phyloP scores from a whole-genome alignment of 2,113 vertebrate genomes.

The Pseudopipra pipra region DNA sequence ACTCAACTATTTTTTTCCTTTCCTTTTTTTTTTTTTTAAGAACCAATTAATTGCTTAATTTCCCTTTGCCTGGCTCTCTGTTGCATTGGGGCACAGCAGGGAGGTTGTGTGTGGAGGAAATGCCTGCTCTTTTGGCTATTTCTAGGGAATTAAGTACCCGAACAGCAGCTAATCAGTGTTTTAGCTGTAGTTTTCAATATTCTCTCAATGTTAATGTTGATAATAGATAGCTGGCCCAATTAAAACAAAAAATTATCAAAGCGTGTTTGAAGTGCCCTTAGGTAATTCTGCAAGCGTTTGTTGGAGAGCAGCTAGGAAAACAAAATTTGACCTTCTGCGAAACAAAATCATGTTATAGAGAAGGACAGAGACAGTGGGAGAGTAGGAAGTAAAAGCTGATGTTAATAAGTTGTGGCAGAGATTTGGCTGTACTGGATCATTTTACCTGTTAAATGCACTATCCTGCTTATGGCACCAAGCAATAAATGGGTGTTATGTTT shows the following conservation, averaged over 20 bases:
- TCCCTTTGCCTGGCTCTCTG: slow-evolving; percentile 37
- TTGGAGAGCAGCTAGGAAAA: slow-evolving; percentile 41
- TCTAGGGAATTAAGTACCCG: slow-evolving; percentile 37
- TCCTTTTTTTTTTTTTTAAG: background rate
- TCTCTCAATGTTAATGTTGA: slow-evolving; percentile 59
- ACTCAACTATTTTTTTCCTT: background rate
- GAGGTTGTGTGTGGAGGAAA: slow-evolving; percentile 38
- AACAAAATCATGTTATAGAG: background rate
- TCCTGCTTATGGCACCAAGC: background rate
- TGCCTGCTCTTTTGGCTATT: slow-evolving; percentile 36
- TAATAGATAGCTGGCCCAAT: slow-evolving; percentile 65
- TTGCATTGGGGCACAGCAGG: slow-evolving; percentile 36
- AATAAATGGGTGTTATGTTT: slow-evolving; percentile 25
- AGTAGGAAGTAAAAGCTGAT: background rate
- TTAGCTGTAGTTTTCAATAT: slow-evolving; percentile 56
- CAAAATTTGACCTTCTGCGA: slow-evolving; percentile 57
- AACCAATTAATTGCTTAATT: slow-evolving; percentile 61
- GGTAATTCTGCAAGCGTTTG: slow-evolving; percentile 33
- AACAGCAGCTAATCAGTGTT: slow-evolving; percentile 54
- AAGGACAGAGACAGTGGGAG: background rate
- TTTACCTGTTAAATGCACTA: background rate
- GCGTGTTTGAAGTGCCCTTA: slow-evolving; percentile 59
- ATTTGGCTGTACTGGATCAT: background rate
- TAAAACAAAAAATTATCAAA: slow-evolving; percentile 69
- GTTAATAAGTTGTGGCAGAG: slow-evolving; percentile 1